Evolutionary conservation across 92 coral and sea anemone genomes (phyloP).

Genomic region (Bergia sp.): DNA sequence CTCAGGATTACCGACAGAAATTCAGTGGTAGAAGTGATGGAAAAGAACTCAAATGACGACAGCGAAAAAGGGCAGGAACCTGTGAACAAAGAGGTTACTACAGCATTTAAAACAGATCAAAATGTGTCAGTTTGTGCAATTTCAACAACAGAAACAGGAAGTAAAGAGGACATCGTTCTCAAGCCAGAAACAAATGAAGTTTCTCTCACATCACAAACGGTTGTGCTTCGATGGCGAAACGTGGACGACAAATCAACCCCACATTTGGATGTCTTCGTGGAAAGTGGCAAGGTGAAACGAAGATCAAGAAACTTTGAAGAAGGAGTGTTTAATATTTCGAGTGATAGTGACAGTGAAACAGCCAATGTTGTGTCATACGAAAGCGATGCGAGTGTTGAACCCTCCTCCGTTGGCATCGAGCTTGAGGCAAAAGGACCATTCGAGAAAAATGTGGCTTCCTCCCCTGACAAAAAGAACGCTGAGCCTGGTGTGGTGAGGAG

Average conservation of each 20-base stretch:
- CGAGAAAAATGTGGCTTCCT: constrained; percentile 10
- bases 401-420: background rate
- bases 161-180: constrained; percentile 37
- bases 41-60: background rate
- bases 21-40: background rate
- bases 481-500: constrained; percentile 71
- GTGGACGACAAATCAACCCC: background rate
- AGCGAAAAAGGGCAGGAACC: background rate
- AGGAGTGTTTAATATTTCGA: constrained; percentile 60
- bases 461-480: constrained; percentile 10
- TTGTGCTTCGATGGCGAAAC: constrained; percentile 14
- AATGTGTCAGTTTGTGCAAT: constrained; percentile 1
- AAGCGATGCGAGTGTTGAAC: constrained; percentile 15
- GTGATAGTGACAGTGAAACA: constrained; percentile 61
- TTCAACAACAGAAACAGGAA: constrained; percentile 16
- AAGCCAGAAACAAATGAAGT: constrained; percentile 29
- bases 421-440: constrained; percentile 37
- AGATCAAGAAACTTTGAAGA: constrained; percentile 82
- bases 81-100: background rate
- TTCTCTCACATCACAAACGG: background rate
- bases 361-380: constrained; percentile 29
- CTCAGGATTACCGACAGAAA: background rate
- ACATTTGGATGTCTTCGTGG: constrained; percentile 56
- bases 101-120: constrained; percentile 4
- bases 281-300: constrained; percentile 85